Evolutionary conservation across 2,797 vertebrate genomes (phyloP).

Genomic region (Pempheris klunzingeri): DNA sequence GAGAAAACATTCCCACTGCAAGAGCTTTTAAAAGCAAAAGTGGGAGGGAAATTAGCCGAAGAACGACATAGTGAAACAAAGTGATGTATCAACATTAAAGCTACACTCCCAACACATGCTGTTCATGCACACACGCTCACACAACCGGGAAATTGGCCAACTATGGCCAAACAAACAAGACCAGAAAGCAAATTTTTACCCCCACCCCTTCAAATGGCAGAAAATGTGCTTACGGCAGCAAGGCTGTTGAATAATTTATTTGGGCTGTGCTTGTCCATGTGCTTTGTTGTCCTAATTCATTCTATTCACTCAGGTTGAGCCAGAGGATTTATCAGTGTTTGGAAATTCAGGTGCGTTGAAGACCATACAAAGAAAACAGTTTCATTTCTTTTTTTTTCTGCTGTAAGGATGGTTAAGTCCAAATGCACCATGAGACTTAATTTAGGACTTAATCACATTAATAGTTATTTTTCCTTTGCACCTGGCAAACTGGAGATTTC

Average conservation of each 20-base stretch:
- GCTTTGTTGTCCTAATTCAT: constrained; percentile 44
- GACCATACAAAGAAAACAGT: too few relatives aligned
- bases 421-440: background rate
- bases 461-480: background rate
- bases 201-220: constrained; percentile 19
- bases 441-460: background rate
- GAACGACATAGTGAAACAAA: constrained; percentile 52
- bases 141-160: background rate
- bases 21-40: constrained; percentile 67
- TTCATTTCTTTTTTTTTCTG: background rate
- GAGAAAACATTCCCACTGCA: constrained; percentile 60
- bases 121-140: background rate
- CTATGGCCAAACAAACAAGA: constrained; percentile 28
- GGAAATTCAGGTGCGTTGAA: constrained; percentile 18
- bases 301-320: constrained; percentile 17
- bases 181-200: constrained; percentile 30
- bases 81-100: constrained; percentile 56
- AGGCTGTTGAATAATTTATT: constrained; percentile 51
- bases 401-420: background rate
- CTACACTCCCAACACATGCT: background rate
- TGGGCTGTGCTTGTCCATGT: constrained; percentile 23
- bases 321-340: constrained; percentile 17
- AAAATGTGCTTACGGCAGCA: constrained; percentile 60
- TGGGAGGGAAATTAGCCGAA: constrained; percentile 45
- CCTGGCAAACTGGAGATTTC: background rate